phyloP scores from a whole-genome alignment of 2,888 invertebrate species.

The Thereva unica region DNA sequence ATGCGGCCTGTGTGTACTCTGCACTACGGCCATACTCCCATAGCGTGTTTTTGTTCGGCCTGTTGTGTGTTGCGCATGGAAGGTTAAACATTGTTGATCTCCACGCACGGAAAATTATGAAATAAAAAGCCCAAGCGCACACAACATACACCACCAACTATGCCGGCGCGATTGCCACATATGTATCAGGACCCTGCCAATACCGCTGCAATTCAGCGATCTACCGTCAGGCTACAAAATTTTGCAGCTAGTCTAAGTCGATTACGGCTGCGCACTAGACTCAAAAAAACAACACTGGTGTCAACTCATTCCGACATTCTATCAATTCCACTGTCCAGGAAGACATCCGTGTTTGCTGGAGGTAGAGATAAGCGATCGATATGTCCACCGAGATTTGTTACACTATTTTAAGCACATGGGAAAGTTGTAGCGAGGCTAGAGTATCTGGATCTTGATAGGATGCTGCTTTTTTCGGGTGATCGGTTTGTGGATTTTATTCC shows the following conservation, averaged over 20 bases:
- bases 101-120: constrained; percentile 35
- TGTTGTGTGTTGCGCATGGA: constrained; percentile 39
- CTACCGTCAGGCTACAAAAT: neutral
- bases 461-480: too few relatives aligned
- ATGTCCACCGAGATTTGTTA: constrained; percentile 28
- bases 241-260: neutral
- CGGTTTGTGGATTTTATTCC: too few relatives aligned
- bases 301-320: constrained; percentile 12
- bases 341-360: constrained; percentile 19
- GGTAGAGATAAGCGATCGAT: constrained; percentile 25
- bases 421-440: constrained; percentile 11
- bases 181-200: neutral
- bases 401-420: constrained; percentile 33
- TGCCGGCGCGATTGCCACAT: neutral
- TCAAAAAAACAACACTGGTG: neutral
- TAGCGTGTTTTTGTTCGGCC: constrained; percentile 15
- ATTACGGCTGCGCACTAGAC: neutral
- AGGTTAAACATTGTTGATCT: constrained; percentile 40
- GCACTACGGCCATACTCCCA: neutral
- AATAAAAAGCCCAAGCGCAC: constrained; percentile 33
- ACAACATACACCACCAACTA: neutral
- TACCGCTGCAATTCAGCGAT: neutral
- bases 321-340: constrained; percentile 28
- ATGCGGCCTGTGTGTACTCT: constrained; percentile 16
- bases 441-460: too few relatives aligned